Percentiles rank a stretch among this genome's conserved stretches.
These are phyloP conservation scores for Spongia lamella DNA, from an alignment of 37 sponge, comb jelly and placozoan species.

Conservation along the genomic window DNA sequence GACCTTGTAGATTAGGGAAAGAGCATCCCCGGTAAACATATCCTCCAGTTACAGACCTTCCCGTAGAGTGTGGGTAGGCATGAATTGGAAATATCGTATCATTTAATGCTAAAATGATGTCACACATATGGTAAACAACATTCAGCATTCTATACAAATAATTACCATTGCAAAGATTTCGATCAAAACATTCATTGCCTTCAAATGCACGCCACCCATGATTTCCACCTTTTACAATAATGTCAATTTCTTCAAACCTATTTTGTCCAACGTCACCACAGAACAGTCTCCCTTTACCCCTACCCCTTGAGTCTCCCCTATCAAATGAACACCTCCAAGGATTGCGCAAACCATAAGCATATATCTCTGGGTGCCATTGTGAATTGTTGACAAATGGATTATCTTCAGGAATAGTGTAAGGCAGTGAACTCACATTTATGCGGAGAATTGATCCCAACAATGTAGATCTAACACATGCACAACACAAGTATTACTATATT, in stretches of 20 bases:
- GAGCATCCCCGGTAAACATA: constrained; percentile 79
- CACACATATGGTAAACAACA: too few relatives aligned
- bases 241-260: constrained; percentile 75
- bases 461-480: too few relatives aligned
- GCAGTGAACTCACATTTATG: too few relatives aligned
- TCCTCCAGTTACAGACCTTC: constrained; percentile 80
- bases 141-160: too few relatives aligned
- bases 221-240: constrained; percentile 73
- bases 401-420: constrained; percentile 62
- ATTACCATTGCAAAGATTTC: too few relatives aligned
- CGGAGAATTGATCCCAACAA: too few relatives aligned
- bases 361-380: constrained; percentile 55
- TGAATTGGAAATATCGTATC: constrained; percentile 45
- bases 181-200: constrained; percentile 39
- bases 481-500: too few relatives aligned
- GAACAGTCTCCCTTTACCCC: constrained; percentile 64
- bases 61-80: constrained; percentile 47
- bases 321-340: constrained; percentile 82
- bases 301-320: constrained; percentile 61
- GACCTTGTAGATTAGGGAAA: constrained; percentile 68
- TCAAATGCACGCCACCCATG: constrained; percentile 80
- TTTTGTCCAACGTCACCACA: constrained; percentile 87
- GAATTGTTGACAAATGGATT: constrained; percentile 65
- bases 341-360: constrained; percentile 81
- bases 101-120: neutral